Percentiles rank a stretch among this genome's conserved stretches.
phyloP scores from a whole-genome alignment of 1,140 invertebrate genomes.

The Listronotus oregonensis region DNA sequence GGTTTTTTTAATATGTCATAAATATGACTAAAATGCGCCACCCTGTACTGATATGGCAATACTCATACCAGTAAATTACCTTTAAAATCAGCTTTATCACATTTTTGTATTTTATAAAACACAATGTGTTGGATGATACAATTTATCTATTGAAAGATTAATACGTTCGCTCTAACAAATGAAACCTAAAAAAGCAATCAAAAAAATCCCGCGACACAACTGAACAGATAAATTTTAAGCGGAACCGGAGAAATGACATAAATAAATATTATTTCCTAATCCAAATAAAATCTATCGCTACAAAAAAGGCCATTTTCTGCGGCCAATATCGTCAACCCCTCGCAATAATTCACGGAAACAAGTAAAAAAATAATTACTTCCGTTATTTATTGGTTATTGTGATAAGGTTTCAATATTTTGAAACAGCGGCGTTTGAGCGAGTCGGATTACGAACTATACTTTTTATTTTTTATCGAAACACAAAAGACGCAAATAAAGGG shows the following conservation, averaged over 20 bases:
- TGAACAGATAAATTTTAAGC: conserved; percentile 21
- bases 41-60: no score
- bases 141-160: no score
- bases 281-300: conserved; percentile 37
- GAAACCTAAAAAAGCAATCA: conserved; percentile 3
- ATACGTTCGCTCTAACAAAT: no score
- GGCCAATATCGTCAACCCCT: conserved; percentile 32
- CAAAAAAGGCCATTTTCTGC: conserved; percentile 31
- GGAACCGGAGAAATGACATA: conserved; percentile 24
- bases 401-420: conserved; percentile 39
- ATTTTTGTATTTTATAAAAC: no score
- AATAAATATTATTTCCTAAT: conserved; percentile 39
- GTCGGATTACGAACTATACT: conserved; percentile 15
- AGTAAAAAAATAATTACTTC: conserved; percentile 39
- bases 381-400: conserved; percentile 37
- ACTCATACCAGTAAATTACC: no score
- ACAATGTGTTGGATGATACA: no score
- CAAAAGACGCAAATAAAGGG: conserved; percentile 12
- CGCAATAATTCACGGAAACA: conserved; percentile 31
- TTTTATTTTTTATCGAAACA: conserved; percentile 22
- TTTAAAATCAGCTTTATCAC: no score
- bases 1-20: no score
- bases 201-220: conserved; percentile 7
- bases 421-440: conserved; percentile 11
- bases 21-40: no score